These are phyloP conservation scores for Philonicus albiceps DNA, from an alignment of 2,888 invertebrate species.

Conservation along the genomic window DNA sequence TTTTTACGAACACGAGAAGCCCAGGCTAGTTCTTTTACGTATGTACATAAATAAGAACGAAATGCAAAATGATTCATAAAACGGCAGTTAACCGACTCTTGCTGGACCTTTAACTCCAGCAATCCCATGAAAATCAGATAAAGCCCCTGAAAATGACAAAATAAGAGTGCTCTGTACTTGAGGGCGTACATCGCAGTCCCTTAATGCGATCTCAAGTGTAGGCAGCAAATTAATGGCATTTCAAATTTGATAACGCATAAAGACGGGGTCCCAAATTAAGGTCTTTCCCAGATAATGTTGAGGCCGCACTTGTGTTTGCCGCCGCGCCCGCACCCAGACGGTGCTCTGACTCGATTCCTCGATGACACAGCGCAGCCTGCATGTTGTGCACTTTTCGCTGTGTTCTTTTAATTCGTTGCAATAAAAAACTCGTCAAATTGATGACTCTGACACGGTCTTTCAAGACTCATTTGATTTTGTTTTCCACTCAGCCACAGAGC, in stretches of 20 bases:
- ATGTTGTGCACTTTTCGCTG: constrained; percentile 23
- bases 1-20: neutral
- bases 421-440: constrained; percentile 37
- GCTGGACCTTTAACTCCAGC: neutral
- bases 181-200: neutral
- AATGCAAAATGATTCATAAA: neutral
- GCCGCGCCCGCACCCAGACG: neutral
- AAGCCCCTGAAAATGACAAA: neutral
- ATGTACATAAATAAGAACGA: neutral
- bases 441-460: constrained; percentile 35
- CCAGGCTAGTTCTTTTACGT: neutral
- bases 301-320: neutral
- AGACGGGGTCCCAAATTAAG: constrained; percentile 9
- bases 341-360: too few species aligned
- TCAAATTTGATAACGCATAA: constrained; percentile 25
- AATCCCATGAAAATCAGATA: neutral
- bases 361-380: neutral
- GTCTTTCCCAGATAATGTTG: neutral
- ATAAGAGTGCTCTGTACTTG: neutral
- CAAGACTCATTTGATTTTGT: constrained; percentile 20
- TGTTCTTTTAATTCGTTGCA: constrained; percentile 18
- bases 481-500: neutral
- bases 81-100: neutral
- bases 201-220: constrained; percentile 31
- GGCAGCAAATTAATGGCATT: constrained; percentile 36